Evolutionary conservation across 2,888 invertebrate species (phyloP), one percentile per base, ranked within the genome.

Genomic region (Nipponacmea schrenckii): DNA sequence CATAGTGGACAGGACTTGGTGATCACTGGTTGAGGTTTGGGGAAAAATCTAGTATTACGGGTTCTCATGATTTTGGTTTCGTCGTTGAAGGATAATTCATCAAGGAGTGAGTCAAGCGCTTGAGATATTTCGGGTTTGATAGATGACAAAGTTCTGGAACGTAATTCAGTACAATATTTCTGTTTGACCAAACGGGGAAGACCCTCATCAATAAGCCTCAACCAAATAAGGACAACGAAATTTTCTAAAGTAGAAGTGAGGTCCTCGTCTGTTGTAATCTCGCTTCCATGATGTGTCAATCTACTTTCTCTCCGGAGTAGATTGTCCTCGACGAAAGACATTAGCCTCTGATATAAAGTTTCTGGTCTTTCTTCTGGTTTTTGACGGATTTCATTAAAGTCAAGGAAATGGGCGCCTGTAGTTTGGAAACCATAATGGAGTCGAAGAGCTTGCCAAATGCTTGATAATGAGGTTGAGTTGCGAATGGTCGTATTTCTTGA

Each of bases 141-240:
- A 1, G 48, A 48, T 15, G 48, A 14, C 48, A 48, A 17, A 15
- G 48, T 48, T 14, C 48, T 2, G 17, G 14, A 17, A 48, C 48
- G 48, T n/a, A n/a, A n/a, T n/a, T n/a, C n/a, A n/a, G n/a, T n/a
- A n/a, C n/a, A n/a, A n/a, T n/a, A n/a, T n/a, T 17, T 48, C 17
- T 48, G 48, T 14, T 1, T 14, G 48, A 48, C 48, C 14, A 48
- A 17, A 15, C 17, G 14, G 17, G 48, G 48, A 17, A 48, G 48
- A 17, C 48, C 48, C 48, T 48, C 48, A 5, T 48, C 15, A 48
- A 48, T 14, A 14, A 48, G 48, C 14, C 2, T 2, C 14, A 48
- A 69, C 69, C 77, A 77, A 48, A 48, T 15, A 1, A 48, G 17
- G 48, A 48, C 48, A 2, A 48, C 17, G 48, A 48, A 17, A 17